A percentile compares a stretch with the other conserved stretches of the same genome.
Evolutionary conservation across 2,797 vertebrate genomes (phyloP).

Genomic region (Cyprinella venusta): DNA sequence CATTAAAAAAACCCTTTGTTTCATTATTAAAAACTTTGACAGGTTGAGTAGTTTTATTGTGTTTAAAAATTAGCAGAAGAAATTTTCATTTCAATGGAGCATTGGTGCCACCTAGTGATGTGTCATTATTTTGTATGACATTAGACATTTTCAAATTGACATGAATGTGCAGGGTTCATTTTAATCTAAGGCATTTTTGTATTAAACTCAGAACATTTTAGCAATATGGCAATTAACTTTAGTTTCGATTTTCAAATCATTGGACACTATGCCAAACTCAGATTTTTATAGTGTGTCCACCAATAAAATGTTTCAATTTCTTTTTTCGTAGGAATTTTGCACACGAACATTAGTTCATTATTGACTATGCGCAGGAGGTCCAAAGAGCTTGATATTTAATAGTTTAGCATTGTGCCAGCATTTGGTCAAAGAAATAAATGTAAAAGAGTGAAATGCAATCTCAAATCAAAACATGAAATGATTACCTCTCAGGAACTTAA

Average conservation of each 20-base stretch:
- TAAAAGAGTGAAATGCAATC: not conserved
- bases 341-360: not conserved
- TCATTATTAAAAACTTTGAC: not conserved
- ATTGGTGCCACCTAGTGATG: slow-evolving; percentile 39
- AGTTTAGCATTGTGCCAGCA: not conserved
- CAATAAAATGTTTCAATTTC: not conserved
- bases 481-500: slow-evolving; percentile 38
- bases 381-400: not conserved
- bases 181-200: not conserved
- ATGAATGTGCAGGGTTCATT: not conserved
- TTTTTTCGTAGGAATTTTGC: not conserved
- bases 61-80: not conserved
- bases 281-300: not conserved
- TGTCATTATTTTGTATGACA: not conserved
- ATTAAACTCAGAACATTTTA: not conserved
- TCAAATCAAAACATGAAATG: slow-evolving; percentile 35
- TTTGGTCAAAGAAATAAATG: not conserved
- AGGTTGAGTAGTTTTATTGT: not conserved
- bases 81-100: not conserved
- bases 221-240: not conserved
- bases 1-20: not conserved
- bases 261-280: not conserved
- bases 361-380: not conserved
- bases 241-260: not conserved
- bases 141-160: not conserved